Evolutionary conservation across 2,797 vertebrate genomes (phyloP), one percentile per base, ranked within the genome.

Genomic region (Helostoma temminkii): DNA sequence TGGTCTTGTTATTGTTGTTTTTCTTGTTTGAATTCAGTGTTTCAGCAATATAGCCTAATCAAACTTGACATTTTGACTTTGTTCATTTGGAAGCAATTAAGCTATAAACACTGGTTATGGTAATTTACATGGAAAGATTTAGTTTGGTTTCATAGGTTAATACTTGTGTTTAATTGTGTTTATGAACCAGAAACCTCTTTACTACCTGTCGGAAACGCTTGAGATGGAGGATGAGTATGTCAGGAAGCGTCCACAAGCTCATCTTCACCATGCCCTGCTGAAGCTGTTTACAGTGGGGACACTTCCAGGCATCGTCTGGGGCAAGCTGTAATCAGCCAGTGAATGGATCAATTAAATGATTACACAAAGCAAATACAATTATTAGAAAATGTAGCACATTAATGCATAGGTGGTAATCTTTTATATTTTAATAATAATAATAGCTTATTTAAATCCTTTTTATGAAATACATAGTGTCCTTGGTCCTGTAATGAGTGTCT

Each of bases 191-290:
- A 42, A 19, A 11, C 15, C 8, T 5, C 18, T 48, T 37, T 0
- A 18, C 9, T 71, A 91, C 90, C 88, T 98, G 97, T 6, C 96
- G 91, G 85, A 98, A 98, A 52, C 97, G 94, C 79, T 98, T 98
- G 37, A 98, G 95, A 77, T 97, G 97, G 60, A 98, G 94, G 88
- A 98, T 96, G 64, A 98, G 95, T 84, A 98, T 97, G 89, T 98
- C 95, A 0, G 97, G 97, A 30, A 98, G 92, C 0, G 96, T 98
- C 96, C 97, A 98, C 55, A 98, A 92, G 67, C 96, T 97, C 88
- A 98, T 95, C 92, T 98, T 97, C 83, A 98, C 95, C 78, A 91
- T 93, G 48, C 97, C 96, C 89, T 96, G 97, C 88, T 98, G 96
- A 18, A 95, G 94, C 72, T 96, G 93, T 69, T 95, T 93, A 81